These are phyloP conservation scores for Potamarius usumacintae DNA, from an alignment of 2,113 vertebrate genomes.

Conservation along the genomic window DNA sequence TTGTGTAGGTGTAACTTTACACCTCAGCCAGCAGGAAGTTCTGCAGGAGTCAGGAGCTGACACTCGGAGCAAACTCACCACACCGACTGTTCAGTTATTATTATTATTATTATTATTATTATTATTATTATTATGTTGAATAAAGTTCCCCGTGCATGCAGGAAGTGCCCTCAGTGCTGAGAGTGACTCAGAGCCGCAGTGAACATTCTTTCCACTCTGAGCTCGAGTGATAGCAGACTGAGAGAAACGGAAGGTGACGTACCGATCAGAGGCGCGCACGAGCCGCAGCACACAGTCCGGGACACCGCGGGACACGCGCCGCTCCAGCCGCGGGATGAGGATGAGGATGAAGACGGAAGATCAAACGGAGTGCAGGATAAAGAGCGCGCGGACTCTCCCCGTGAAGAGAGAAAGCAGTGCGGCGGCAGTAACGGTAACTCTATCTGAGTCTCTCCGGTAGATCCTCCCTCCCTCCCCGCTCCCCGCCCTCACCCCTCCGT, in stretches of 20 bases:
- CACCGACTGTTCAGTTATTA: background rate
- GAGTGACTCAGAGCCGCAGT: background rate
- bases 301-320: background rate
- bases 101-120: too few species aligned
- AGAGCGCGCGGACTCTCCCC: background rate
- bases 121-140: too few species aligned
- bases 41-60: background rate
- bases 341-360: background rate
- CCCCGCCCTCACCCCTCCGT: background rate
- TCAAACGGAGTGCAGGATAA: background rate
- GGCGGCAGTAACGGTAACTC: slow-evolving; percentile 2
- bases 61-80: background rate
- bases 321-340: background rate
- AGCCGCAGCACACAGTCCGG: background rate
- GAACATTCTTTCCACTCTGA: background rate
- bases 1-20: background rate
- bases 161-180: too few species aligned
- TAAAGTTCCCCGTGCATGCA: too few species aligned
- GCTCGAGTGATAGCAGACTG: background rate
- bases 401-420: background rate
- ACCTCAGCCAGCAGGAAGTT: background rate
- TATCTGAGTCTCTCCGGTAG: slow-evolving; percentile 26
- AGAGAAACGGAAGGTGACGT: background rate
- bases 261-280: background rate
- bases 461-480: background rate